Evolutionary conservation across 1,140 invertebrate genomes (phyloP).

Genomic region (Drosophila micromelanica): DNA sequence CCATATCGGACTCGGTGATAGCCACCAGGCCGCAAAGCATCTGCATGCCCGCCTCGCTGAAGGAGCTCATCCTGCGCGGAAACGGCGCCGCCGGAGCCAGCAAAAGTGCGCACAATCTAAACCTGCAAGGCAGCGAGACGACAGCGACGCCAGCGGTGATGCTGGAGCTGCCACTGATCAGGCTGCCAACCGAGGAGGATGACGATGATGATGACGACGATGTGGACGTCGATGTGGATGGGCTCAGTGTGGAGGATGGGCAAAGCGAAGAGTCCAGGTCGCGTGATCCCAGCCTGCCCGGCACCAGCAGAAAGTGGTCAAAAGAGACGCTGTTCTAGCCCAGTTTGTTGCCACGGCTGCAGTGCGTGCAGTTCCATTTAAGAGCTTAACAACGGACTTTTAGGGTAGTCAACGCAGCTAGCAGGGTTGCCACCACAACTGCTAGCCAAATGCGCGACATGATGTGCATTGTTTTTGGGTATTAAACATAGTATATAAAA

Average conservation of each 20-base stretch:
- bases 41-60: constrained; percentile 75
- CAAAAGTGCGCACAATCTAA: constrained; percentile 70
- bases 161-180: constrained; percentile 82
- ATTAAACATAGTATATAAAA: background rate
- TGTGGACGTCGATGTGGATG: background rate
- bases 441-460: constrained; percentile 6
- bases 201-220: constrained; percentile 41
- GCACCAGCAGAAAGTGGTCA: constrained; percentile 81
- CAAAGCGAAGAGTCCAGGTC: background rate
- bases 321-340: constrained; percentile 84
- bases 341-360: constrained; percentile 63
- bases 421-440: constrained; percentile 14
- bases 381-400: constrained; percentile 79
- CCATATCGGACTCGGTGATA: constrained; percentile 77
- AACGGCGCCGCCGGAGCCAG: constrained; percentile 32
- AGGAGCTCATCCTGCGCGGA: constrained; percentile 76
- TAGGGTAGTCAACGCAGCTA: constrained; percentile 29
- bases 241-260: constrained; percentile 33
- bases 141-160: constrained; percentile 70
- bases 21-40: constrained; percentile 69
- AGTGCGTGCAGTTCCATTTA: constrained; percentile 57
- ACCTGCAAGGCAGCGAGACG: constrained; percentile 38
- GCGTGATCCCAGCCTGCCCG: constrained; percentile 80
- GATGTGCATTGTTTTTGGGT: constrained; percentile 20
- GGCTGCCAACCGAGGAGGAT: constrained; percentile 61